Base-by-base conservation (phyloP, 2,888 invertebrate species). In the Chloroclysta siterata region DNA sequence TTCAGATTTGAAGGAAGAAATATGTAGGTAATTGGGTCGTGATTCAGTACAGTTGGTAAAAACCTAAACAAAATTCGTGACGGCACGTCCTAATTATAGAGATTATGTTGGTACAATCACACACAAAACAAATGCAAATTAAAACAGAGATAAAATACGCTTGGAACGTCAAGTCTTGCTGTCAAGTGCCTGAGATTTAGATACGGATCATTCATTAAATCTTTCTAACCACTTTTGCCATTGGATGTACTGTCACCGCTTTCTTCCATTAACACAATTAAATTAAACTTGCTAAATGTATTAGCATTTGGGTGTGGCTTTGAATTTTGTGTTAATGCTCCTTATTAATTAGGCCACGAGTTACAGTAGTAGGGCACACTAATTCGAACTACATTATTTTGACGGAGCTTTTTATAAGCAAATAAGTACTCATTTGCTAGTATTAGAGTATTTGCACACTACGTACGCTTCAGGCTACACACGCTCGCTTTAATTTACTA, bases 221-320 rank as follows among this genome's bases (percentile, higher is more conserved):
- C 33, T 60, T 17, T 15, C 8, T 5, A 42, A 22, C 54, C 46
- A 29, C 48, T 65, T 53, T 57, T 53, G 60, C 39, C 28, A 17
- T 33, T 51, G 56, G 33, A 48, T 44, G 52, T 67, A 60, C 60
- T 57, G 64, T 70, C 65, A 69, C 61, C 78, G 73, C 68, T 78
- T 73, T 71, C 76, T 79, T 84, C 82, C 83, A 87, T 88, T 87
- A 85, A 61, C 77, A 48, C 80, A 87, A 88, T 88, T 83, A 82
- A 84, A 83, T 81, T 78, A 79, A 75, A 76, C 75, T 78, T 73
- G 68, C 75, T 72, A 71, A 78, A 75, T 80, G 77, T 76, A 72
- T 71, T 74, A 78, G 68, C 64, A 47, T 70, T 77, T 67, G 72
- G 75, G 74, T 62, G 72, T 62, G 70, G 63, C 70, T 65, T 58